phyloP scores from a whole-genome alignment of 2,888 invertebrate species.

The Augochlorella aurata region DNA sequence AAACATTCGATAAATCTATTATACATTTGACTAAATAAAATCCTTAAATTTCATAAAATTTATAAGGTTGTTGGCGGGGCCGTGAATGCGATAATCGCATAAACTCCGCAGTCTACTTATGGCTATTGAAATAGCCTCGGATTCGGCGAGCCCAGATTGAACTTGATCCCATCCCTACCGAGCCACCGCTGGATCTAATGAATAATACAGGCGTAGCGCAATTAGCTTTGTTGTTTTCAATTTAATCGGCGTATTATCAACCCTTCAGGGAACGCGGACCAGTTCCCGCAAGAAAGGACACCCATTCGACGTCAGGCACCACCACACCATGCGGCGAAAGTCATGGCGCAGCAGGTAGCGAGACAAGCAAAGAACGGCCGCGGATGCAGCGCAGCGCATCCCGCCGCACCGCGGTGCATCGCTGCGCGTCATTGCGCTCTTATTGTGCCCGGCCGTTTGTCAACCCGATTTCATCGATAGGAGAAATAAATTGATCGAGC shows the following conservation, averaged over 20 bases:
- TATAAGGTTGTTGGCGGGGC: too few species aligned
- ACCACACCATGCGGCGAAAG: slow-evolving; percentile 41
- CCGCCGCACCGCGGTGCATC: background rate
- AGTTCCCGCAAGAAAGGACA: slow-evolving; percentile 68
- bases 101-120: background rate
- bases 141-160: background rate
- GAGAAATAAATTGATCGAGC: slow-evolving; percentile 17
- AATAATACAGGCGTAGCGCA: slow-evolving; percentile 80
- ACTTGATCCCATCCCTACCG: slow-evolving; percentile 21
- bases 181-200: slow-evolving; percentile 70
- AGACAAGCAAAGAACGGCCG: slow-evolving; percentile 51
- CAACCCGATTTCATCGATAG: slow-evolving; percentile 30
- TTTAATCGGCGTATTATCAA: slow-evolving; percentile 81
- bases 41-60: too few species aligned
- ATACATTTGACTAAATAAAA: too few species aligned
- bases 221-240: slow-evolving; percentile 80
- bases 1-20: too few species aligned
- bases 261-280: slow-evolving; percentile 77
- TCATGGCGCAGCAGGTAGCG: slow-evolving; percentile 61
- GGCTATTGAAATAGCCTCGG: background rate
- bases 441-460: slow-evolving; percentile 26
- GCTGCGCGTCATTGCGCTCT: slow-evolving; percentile 16
- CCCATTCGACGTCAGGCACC: slow-evolving; percentile 49
- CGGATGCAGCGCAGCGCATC: slow-evolving; percentile 11
- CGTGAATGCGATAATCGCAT: too few species aligned